Evolutionary conservation across 92 coral and sea anemone genomes (phyloP), one percentile per base, ranked within the genome.

Genomic region (Ricordea florida): DNA sequence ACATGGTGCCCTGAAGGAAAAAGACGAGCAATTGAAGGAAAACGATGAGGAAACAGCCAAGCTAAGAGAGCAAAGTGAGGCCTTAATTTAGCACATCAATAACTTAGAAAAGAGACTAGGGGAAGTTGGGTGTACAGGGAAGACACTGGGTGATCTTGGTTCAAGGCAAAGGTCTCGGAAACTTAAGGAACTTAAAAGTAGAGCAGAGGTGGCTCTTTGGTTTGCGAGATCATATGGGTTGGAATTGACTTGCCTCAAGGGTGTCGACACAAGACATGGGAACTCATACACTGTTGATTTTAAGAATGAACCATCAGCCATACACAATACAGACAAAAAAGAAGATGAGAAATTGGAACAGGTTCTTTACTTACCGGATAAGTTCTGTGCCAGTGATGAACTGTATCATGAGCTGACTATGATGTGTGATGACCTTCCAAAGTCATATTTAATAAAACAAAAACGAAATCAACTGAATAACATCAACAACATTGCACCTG

Each of bases 341-440:
- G n/a, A n/a, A n/a, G n/a, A n/a, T n/a, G n/a, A n/a, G n/a, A n/a
- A n/a, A n/a, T n/a, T n/a, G n/a, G n/a, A n/a, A n/a, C n/a, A n/a
- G n/a, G n/a, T n/a, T n/a, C n/a, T n/a, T n/a, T n/a, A n/a, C n/a
- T n/a, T n/a, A n/a, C n/a, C n/a, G n/a, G n/a, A n/a, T n/a, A n/a
- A n/a, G n/a, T n/a, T n/a, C n/a, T n/a, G n/a, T n/a, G n/a, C n/a
- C n/a, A n/a, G n/a, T n/a, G n/a, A n/a, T n/a, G n/a, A n/a, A n/a
- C n/a, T n/a, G n/a, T n/a, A n/a, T n/a, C n/a, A n/a, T n/a, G n/a
- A n/a, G n/a, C 30, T 76, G 83, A 13, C 23, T 64, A 0, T 76
- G 83, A 75, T 76, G 83, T 33, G 10, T 15, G 49, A 35, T 75
- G 14, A 53, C n/a, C n/a, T n/a, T n/a, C n/a, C n/a, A n/a, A n/a